These are phyloP conservation scores for Drosophila hamatofila DNA, from an alignment of 2,888 invertebrate genomes.

Conservation along the genomic window DNA sequence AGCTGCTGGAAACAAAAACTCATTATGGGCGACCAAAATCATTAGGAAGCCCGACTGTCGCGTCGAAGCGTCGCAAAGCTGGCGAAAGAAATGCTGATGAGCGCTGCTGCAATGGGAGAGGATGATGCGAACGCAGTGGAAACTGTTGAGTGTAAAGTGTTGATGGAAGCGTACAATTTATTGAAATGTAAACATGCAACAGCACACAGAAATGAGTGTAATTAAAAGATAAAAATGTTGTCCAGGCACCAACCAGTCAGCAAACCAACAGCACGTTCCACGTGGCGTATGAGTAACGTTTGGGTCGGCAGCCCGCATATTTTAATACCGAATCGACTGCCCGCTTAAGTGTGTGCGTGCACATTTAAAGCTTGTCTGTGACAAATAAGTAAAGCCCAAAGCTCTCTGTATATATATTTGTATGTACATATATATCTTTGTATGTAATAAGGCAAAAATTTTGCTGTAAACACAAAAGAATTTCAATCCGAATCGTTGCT, in stretches of 20 bases:
- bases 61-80: constrained; percentile 20
- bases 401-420: not conserved
- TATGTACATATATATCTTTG: not conserved
- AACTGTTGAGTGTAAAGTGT: constrained; percentile 35
- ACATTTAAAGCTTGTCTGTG: constrained; percentile 29
- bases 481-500: constrained; percentile 73
- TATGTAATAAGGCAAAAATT: constrained; percentile 55
- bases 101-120: constrained; percentile 28
- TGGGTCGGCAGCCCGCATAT: constrained; percentile 17
- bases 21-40: constrained; percentile 76
- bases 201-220: constrained; percentile 62
- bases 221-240: constrained; percentile 68
- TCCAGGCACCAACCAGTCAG: constrained; percentile 32
- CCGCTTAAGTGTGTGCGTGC: constrained; percentile 21
- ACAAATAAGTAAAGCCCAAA: constrained; percentile 29
- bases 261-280: constrained; percentile 2
- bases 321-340: constrained; percentile 43
- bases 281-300: constrained; percentile 55
- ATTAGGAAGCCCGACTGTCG: constrained; percentile 48
- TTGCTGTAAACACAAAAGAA: constrained; percentile 72
- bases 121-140: constrained; percentile 37
- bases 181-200: constrained; percentile 77
- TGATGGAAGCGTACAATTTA: constrained; percentile 67
- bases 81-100: constrained; percentile 39
- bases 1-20: constrained; percentile 79